Evolutionary conservation across 2,888 invertebrate genomes (phyloP).

Genomic region (Esperia sulphurella): DNA sequence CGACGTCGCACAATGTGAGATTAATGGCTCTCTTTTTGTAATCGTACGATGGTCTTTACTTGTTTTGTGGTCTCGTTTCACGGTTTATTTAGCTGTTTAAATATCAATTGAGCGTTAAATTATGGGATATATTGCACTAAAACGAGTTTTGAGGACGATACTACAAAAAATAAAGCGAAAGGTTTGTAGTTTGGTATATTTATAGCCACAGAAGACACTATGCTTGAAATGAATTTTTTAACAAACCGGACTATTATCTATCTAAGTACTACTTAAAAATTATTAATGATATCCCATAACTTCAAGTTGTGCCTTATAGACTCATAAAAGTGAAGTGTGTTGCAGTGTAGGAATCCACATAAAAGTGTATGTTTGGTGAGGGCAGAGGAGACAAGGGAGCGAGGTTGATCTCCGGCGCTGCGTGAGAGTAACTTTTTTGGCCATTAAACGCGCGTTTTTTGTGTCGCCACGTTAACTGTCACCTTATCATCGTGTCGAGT

Average conservation of each 20-base stretch:
- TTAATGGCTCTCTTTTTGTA: constrained; percentile 73
- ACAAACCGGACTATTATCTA: constrained; percentile 46
- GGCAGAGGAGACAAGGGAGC: constrained; percentile 17
- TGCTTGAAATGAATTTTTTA: constrained; percentile 10
- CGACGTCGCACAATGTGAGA: constrained; percentile 69
- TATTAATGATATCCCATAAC: constrained; percentile 58
- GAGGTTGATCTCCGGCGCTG: constrained; percentile 22
- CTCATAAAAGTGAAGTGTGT: constrained; percentile 68
- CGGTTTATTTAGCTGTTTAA: constrained; percentile 69
- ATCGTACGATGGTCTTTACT: constrained; percentile 68
- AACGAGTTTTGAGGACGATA: neutral
- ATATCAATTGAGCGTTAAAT: constrained; percentile 62
- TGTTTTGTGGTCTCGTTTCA: constrained; percentile 73
- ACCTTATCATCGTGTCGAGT: constrained; percentile 75
- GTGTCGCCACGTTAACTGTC: constrained; percentile 62
- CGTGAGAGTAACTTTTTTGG: constrained; percentile 57
- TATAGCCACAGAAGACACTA: too few species aligned
- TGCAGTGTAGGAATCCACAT: constrained; percentile 64
- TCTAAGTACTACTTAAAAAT: constrained; percentile 43
- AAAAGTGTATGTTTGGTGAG: constrained; percentile 45
- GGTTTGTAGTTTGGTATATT: too few species aligned
- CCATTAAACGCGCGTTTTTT: constrained; percentile 70
- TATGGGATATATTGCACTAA: constrained; percentile 37
- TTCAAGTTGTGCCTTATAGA: constrained; percentile 53
- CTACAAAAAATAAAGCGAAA: too few species aligned